These are phyloP conservation scores for Gila orcuttii DNA, from an alignment of 2,113 vertebrate genomes.

Conservation along the genomic window DNA sequence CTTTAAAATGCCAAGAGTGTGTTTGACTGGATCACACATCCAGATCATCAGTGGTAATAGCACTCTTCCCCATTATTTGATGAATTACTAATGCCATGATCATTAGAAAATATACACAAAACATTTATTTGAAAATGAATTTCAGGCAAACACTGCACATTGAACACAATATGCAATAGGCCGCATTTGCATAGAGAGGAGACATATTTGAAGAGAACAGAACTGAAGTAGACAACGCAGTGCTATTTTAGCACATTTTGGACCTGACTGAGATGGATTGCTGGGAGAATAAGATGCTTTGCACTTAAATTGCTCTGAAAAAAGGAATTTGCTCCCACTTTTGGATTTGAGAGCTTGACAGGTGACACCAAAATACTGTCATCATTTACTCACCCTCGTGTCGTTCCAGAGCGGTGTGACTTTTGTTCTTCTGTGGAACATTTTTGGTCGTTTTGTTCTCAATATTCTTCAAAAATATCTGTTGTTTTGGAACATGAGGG, in stretches of 20 bases:
- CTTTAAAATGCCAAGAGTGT: not conserved
- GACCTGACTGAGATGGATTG: not conserved
- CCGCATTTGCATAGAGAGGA: not conserved
- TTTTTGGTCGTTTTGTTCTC: not conserved
- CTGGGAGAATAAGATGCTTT: not conserved
- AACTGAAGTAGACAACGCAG: not conserved
- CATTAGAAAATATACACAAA: not conserved
- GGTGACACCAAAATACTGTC: not conserved
- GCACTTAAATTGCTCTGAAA: not conserved
- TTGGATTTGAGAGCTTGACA: too few species aligned
- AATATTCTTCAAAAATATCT: not conserved
- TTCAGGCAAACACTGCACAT: not conserved
- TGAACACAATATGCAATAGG: not conserved
- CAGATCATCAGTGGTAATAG: too few species aligned
- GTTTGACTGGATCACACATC: not conserved
- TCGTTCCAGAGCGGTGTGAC: not conserved
- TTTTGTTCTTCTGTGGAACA: not conserved
- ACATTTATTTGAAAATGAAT: not conserved
- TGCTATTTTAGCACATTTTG: not conserved
- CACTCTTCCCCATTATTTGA: not conserved
- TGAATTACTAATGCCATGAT: not conserved
- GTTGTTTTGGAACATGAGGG: not conserved
- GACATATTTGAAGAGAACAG: not conserved
- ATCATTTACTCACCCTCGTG: not conserved
- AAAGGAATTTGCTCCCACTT: too few species aligned